A percentile compares a stretch with the other conserved stretches of the same genome.
These are phyloP conservation scores for Eurystomus glaucurus DNA, from an alignment of 2,797 vertebrate genomes.

Conservation along the genomic window DNA sequence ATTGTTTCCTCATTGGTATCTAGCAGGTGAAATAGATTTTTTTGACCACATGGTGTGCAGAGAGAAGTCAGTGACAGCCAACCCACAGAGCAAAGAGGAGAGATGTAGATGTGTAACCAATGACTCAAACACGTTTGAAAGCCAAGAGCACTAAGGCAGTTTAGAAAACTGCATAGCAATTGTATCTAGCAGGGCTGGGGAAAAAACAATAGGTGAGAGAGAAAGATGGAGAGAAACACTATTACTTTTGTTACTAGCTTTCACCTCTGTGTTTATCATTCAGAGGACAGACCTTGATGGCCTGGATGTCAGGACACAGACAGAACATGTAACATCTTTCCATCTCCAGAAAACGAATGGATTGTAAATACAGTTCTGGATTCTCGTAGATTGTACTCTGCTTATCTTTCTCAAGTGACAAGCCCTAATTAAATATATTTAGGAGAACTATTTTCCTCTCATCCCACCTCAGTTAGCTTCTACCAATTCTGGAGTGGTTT, in stretches of 20 bases:
- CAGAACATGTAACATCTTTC: neutral
- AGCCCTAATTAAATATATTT: neutral
- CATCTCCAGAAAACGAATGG: neutral
- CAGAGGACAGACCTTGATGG: neutral
- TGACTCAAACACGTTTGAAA: neutral
- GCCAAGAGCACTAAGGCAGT: neutral
- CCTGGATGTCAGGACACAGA: neutral
- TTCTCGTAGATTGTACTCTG: neutral
- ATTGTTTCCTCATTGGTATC: neutral
- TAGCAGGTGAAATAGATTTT: neutral
- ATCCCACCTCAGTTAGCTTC: neutral
- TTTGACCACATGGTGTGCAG: neutral
- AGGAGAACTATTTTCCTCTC: neutral
- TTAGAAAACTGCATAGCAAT: neutral
- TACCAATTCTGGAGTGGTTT: neutral
- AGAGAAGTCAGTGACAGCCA: neutral
- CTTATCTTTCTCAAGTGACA: neutral
- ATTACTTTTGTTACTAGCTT: neutral
- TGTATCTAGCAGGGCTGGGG: neutral
- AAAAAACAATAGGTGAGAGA: neutral
- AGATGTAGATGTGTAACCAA: neutral
- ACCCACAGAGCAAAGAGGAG: neutral
- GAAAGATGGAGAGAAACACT: neutral
- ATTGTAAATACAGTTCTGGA: neutral
- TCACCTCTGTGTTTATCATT: neutral